Evolutionary conservation across 1,140 invertebrate species (phyloP).

Genomic region (Caenorhabditis tropicalis): DNA sequence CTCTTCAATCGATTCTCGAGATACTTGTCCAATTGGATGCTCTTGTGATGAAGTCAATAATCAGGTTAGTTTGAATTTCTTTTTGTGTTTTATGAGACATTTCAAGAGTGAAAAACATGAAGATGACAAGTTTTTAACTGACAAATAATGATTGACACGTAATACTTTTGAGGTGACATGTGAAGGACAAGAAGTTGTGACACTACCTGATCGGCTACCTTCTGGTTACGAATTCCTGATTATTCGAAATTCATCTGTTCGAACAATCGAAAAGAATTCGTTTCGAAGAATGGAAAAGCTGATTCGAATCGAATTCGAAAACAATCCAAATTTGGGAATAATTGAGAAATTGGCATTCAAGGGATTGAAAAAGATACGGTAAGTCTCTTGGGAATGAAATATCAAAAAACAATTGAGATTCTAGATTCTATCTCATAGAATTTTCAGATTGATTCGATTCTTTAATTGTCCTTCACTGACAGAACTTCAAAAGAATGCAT

Average conservation of each 20-base stretch:
- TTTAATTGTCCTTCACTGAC: slow-evolving; percentile 24
- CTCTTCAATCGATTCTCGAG: background rate
- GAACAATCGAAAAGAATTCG: slow-evolving; percentile 41
- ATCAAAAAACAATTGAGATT: slow-evolving; percentile 1
- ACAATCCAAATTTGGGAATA: slow-evolving; percentile 5
- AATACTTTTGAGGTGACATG: slow-evolving; percentile 12
- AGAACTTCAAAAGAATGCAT: slow-evolving; percentile 44
- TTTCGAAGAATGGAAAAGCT: slow-evolving; percentile 50
- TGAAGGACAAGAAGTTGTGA: slow-evolving; percentile 13
- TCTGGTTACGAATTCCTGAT: background rate
- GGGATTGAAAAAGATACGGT: slow-evolving; percentile 47
- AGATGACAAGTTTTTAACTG: background rate
- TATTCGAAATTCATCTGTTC: slow-evolving; percentile 12
- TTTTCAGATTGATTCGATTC: slow-evolving; percentile 47
- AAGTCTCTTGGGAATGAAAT: background rate
- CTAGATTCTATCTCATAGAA: too few relatives aligned
- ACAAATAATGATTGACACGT: background rate
- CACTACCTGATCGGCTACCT: slow-evolving; percentile 16
- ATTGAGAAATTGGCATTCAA: slow-evolving; percentile 56
- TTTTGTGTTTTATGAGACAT: background rate
- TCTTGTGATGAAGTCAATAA: background rate
- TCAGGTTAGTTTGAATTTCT: background rate
- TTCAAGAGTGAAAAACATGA: too few relatives aligned
- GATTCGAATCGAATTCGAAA: slow-evolving; percentile 39
- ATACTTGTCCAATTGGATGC: slow-evolving; percentile 7